phyloP scores from a whole-genome alignment of 2,797 vertebrate species.

The Champsocephalus esox region DNA sequence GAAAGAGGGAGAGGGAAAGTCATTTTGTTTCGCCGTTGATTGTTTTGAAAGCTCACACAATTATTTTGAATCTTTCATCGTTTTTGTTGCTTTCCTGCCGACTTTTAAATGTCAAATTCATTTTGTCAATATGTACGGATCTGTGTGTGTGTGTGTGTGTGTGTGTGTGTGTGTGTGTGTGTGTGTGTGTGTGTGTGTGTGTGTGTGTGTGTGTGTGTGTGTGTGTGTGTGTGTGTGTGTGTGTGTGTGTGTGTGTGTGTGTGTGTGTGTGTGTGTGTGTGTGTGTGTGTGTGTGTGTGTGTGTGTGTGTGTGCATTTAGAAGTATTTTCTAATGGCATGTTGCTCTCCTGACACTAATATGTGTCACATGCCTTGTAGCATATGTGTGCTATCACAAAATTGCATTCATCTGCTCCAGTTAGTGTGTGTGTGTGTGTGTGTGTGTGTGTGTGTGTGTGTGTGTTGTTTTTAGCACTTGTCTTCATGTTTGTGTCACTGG shows the following conservation, averaged over 20 bases:
- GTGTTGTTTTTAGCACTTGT: not conserved
- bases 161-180: too few relatives aligned
- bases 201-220: too few relatives aligned
- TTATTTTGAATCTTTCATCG: not conserved
- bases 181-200: too few relatives aligned
- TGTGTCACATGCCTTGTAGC: not conserved
- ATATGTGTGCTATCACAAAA: not conserved
- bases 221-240: too few relatives aligned
- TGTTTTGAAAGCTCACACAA: not conserved
- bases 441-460: constrained; percentile 3
- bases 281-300: not conserved
- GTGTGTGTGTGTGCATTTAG: not conserved
- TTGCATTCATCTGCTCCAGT: not conserved
- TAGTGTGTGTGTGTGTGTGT: not conserved
- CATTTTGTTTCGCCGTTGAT: not conserved
- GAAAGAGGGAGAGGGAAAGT: not conserved
- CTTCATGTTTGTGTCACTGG: constrained; percentile 24
- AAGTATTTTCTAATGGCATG: not conserved
- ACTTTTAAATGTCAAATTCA: too few relatives aligned
- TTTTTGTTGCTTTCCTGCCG: not conserved
- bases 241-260: too few relatives aligned
- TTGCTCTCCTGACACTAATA: not conserved
- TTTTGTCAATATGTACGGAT: too few relatives aligned
- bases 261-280: not conserved
- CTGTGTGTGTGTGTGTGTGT: too few relatives aligned